A percentile compares a stretch with the other conserved stretches of the same genome.
Evolutionary conservation across 1,140 invertebrate genomes (phyloP).

Genomic region (Psilanteris sp.): DNA sequence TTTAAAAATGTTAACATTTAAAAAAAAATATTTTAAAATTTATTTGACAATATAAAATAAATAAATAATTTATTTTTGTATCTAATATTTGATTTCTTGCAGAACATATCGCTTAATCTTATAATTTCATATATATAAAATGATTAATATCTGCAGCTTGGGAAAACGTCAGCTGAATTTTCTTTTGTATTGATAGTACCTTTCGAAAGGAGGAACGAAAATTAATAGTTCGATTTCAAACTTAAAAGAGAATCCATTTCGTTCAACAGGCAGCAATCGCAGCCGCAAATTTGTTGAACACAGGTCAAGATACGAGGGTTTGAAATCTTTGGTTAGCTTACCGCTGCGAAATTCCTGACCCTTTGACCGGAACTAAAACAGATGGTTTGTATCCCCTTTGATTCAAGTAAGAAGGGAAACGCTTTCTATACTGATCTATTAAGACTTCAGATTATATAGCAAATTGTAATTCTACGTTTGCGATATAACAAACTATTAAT

Average conservation of each 20-base stretch:
- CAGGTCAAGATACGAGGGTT: slow-evolving; percentile 36
- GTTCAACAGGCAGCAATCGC: slow-evolving; percentile 43
- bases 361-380: slow-evolving; percentile 43
- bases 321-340: slow-evolving; percentile 44
- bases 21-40: no score
- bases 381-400: slow-evolving; percentile 40
- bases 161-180: slow-evolving; percentile 42
- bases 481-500: slow-evolving; percentile 14
- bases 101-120: slow-evolving; percentile 15
- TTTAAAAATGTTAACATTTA: background rate
- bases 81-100: background rate
- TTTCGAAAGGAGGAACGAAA: slow-evolving; percentile 23
- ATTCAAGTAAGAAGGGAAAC: slow-evolving; percentile 30
- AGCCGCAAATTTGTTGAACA: slow-evolving; percentile 39
- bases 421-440: slow-evolving; percentile 62
- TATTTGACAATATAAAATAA: slow-evolving; percentile 3
- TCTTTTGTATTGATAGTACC: slow-evolving; percentile 41
- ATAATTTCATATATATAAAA: slow-evolving; percentile 11
- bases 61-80: background rate
- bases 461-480: slow-evolving; percentile 16
- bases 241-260: slow-evolving; percentile 43
- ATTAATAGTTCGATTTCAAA: slow-evolving; percentile 50
- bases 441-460: slow-evolving; percentile 31
- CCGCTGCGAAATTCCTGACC: slow-evolving; percentile 41
- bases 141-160: slow-evolving; percentile 37